Conservation (phyloP, 2,888 invertebrate species). For the Drosophila percnosoma region DNA sequence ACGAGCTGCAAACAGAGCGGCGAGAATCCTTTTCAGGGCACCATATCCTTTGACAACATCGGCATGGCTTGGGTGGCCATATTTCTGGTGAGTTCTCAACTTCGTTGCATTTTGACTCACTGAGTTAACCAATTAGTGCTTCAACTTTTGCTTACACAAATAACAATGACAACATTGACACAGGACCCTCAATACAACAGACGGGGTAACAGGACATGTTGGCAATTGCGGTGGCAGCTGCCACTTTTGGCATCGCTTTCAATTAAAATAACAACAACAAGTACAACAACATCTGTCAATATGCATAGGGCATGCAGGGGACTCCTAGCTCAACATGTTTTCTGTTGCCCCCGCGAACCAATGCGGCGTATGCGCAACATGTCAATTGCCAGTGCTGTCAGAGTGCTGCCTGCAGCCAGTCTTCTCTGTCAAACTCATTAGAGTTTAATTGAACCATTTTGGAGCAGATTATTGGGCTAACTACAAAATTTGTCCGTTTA, state of each 20-base stretch:
- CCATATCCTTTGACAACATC: slow-evolving; percentile 99
- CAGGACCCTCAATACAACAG: slow-evolving; percentile 11
- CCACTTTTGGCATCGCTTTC: slow-evolving; percentile 56
- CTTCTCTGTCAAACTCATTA: slow-evolving; percentile 22
- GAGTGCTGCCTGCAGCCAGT: slow-evolving; percentile 18
- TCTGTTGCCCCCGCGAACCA: slow-evolving; percentile 4
- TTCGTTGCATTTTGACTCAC: slow-evolving; percentile 10
- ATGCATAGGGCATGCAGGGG: slow-evolving; percentile 45
- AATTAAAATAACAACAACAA: slow-evolving; percentile 40
- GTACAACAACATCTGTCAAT: slow-evolving; percentile 43
- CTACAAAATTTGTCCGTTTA: slow-evolving; percentile 5
- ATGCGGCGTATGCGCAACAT: slow-evolving; percentile 48
- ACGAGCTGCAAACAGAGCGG: slow-evolving; percentile 96
- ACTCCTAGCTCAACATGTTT: not conserved
- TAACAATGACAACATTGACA: slow-evolving; percentile 60
- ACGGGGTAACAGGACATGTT: slow-evolving; percentile 56
- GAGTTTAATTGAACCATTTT: slow-evolving; percentile 42
- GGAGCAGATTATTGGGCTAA: slow-evolving; percentile 23
- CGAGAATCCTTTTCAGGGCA: slow-evolving; percentile 98
- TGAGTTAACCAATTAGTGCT: slow-evolving; percentile 59
- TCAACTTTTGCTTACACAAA: slow-evolving; percentile 50
- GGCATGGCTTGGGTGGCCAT: slow-evolving; percentile 99
- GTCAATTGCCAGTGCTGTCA: slow-evolving; percentile 17
- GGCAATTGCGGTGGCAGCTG: slow-evolving; percentile 51
- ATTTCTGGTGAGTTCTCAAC: slow-evolving; percentile 93